Evolutionary conservation across 2,113 vertebrate genomes (phyloP), one percentile per base, ranked within the genome.

Genomic region (Boulengeromyrus knoepffleri): DNA sequence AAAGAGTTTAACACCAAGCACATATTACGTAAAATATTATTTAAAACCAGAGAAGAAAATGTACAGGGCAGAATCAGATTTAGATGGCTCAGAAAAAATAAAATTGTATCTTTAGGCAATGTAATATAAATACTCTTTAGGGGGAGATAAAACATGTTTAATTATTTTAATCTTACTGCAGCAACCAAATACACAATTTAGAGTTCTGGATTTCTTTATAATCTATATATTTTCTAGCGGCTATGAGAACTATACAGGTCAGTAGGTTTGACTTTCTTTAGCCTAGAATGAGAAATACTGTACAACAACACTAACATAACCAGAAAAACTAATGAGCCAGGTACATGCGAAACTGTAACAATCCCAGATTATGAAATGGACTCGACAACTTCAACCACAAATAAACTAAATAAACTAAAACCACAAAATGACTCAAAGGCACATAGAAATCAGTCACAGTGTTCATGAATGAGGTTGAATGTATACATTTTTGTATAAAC

Each of bases 161-260:
- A 85, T 85, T 58, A 45, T 5, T 58, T 53, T 58, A 53, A 85
- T 85, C 31, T 24, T 52, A 39, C 12, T 80, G 31, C 88, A 36
- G 31, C 88, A 77, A 74, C 62, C 47, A 50, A 50, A 36, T 49
- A 85, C 2, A 58, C 10, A 52, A 56, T 52, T 24, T 42, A 91
- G 36, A 88, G 53, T 94, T 93, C 94, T 93, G 93, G 39, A 94
- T 94, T 92, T 91, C 91, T 92, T 91, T 91, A 92, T 92, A 50
- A 92, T 90, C 93, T 92, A 91, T 31, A 91, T 92, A 93, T 88
- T 87, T 89, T 93, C 94, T 92, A 92, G 92, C 36, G 74, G 66
- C 66, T 84, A 77, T 86, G 91, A 92, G 90, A 90, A 90, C 87
- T 92, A 52, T 84, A 87, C 89, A 90, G 91, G 90, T 89, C 90